Evolutionary conservation across 2,797 vertebrate genomes (phyloP).

Genomic region (Psittacula echo): DNA sequence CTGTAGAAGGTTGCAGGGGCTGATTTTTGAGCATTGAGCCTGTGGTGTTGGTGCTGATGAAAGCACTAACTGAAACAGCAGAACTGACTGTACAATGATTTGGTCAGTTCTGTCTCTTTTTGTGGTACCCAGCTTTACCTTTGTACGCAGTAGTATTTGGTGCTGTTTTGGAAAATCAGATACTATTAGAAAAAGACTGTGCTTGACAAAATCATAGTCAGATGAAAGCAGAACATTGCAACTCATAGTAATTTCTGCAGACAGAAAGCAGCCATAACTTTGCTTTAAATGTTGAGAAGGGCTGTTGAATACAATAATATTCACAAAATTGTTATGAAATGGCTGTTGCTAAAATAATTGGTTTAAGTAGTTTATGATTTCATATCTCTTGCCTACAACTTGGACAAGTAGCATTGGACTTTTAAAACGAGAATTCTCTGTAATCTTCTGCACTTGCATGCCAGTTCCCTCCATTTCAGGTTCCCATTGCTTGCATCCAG

Average conservation of each 20-base stretch:
- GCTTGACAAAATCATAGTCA: background rate
- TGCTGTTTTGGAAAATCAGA: background rate
- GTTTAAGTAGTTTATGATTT: background rate
- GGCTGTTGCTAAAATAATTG: background rate
- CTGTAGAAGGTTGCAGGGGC: background rate
- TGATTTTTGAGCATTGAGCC: background rate
- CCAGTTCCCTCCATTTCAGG: background rate
- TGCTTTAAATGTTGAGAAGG: background rate
- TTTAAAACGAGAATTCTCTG: background rate
- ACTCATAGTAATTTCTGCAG: background rate
- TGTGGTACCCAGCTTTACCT: background rate
- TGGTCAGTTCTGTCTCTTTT: background rate
- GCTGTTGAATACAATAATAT: background rate
- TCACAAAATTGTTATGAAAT: background rate
- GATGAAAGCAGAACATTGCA: background rate
- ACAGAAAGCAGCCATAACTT: background rate
- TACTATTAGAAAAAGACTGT: fast-evolving
- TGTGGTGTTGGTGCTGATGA: background rate
- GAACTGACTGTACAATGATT: background rate
- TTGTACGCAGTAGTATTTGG: background rate
- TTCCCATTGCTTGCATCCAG: background rate
- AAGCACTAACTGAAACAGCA: background rate
- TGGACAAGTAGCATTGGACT: background rate
- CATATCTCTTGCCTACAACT: background rate
- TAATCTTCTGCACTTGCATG: background rate